These are phyloP conservation scores for Trichoplusia ni DNA, from an alignment of 1,140 invertebrate species.

Conservation along the genomic window DNA sequence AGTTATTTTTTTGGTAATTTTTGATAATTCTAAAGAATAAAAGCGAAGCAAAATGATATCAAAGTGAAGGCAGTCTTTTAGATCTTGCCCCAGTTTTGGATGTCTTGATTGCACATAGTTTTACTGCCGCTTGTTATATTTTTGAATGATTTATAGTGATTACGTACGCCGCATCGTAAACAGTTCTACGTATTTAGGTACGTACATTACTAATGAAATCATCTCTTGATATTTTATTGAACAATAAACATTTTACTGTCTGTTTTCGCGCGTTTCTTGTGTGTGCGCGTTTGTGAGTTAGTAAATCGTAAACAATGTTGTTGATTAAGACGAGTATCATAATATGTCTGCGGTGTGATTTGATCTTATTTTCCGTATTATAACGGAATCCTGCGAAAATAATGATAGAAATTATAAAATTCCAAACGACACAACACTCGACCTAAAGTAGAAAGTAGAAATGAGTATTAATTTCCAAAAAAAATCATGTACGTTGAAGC, in stretches of 20 bases:
- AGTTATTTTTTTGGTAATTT: no score
- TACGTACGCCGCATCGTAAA: constrained; percentile 45
- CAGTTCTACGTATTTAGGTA: constrained; percentile 25
- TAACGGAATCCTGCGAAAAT: no score
- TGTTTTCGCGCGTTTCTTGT: constrained; percentile 12
- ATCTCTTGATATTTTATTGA: constrained; percentile 58
- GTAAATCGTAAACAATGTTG: not conserved
- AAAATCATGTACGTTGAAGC: no score
- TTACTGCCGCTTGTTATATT: not conserved
- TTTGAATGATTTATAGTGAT: constrained; percentile 46
- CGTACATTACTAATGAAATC: constrained; percentile 56
- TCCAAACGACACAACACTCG: no score
- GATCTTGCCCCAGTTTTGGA: no score
- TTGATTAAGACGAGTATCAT: constrained; percentile 1
- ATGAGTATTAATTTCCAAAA: no score
- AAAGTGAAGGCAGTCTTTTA: no score
- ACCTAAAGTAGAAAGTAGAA: no score
- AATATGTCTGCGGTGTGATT: not conserved
- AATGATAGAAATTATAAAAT: no score
- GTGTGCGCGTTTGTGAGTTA: not conserved
- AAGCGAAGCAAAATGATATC: no score
- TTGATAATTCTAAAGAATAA: no score
- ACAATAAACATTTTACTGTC: constrained; percentile 62
- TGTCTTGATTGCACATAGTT: not conserved
- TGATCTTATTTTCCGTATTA: no score